Evolutionary conservation across 1,140 invertebrate genomes (phyloP), one percentile per base, ranked within the genome.

Genomic region (Scaptomyza hsui): DNA sequence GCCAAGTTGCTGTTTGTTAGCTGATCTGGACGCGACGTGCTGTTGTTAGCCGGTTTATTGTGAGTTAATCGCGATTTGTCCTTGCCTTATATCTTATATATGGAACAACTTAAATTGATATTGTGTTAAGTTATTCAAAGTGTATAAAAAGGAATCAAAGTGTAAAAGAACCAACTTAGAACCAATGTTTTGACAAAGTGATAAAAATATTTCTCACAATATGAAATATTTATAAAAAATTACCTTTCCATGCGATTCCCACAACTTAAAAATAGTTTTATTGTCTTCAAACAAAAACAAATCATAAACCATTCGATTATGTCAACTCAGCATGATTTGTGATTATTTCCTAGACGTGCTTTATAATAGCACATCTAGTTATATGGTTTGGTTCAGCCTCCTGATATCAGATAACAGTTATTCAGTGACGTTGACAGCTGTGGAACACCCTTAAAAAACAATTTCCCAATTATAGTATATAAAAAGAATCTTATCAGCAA

Each of bases 1-100:
- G 64, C 13, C 42, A 68, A 72, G 70, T 72, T 56, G 12, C 18
- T 62, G 42, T 6, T 56, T 47, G 67, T 70, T 53, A 55, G 41
- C 35, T 24, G 64, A 64, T 57, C 52, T 21, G 61, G 19, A 64
- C 60, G 67, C 35, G 44, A 56, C 60, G 32, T 10, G 47, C 15
- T 52, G 56, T 47, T 59, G 32, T 21, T 32, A 24, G 35, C 37
- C 52, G 35, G 51, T 57, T 71, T 45, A 45, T 65, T 51, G 61
- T 71, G 61, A 71, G 67, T 70, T 3, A 12, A 18, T 41, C 42
- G 42, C n/a, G 59, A 21, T 55, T 68, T 47, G 39, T 61, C 55
- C 63, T 59, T 61, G 9, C n/a, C 2, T 18, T 9, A 21, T 21
- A 21, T 21, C 19, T 21, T 21, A 4, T 21, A 4, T 2, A 21